These are phyloP conservation scores for Clepsis dumicolana DNA, from an alignment of 2,888 invertebrate genomes.

Conservation along the genomic window DNA sequence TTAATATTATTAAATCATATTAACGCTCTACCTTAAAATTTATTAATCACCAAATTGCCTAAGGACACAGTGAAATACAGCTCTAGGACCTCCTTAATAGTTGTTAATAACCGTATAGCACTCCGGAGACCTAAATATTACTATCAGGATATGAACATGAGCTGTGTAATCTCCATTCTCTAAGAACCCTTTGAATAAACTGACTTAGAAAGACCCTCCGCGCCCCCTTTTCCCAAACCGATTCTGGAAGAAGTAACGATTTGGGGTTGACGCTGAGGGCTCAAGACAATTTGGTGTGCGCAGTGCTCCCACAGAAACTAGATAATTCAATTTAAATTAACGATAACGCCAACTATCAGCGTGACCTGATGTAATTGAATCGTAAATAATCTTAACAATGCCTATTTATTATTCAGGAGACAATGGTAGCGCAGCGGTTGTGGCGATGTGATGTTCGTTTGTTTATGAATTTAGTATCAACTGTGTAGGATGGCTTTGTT, in stretches of 20 bases:
- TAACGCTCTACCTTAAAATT: background rate
- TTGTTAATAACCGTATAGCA: conserved; percentile 36
- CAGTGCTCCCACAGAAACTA: conserved; percentile 21
- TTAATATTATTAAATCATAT: conserved; percentile 1
- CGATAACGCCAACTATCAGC: conserved; percentile 29
- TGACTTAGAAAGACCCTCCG: background rate
- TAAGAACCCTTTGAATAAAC: conserved; percentile 18
- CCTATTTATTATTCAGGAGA: conserved; percentile 29
- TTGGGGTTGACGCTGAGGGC: background rate
- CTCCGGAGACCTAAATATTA: conserved; percentile 34
- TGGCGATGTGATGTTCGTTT: background rate
- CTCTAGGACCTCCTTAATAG: conserved; percentile 31
- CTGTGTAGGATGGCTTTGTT: background rate
- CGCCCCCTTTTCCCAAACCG: background rate
- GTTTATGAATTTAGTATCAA: conserved; percentile 1
- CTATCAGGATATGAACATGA: conserved; percentile 27
- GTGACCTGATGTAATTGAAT: conserved; percentile 39
- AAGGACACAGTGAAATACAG: conserved; percentile 1
- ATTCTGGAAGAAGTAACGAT: background rate
- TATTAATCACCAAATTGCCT: conserved; percentile 6
- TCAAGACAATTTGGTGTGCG: background rate
- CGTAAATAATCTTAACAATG: conserved; percentile 31
- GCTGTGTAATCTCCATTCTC: conserved; percentile 31
- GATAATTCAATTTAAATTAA: conserved; percentile 39
- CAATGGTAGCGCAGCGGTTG: conserved; percentile 6